These are phyloP conservation scores for Rosalia funebris DNA, from an alignment of 2,888 invertebrate species.

Conservation along the genomic window DNA sequence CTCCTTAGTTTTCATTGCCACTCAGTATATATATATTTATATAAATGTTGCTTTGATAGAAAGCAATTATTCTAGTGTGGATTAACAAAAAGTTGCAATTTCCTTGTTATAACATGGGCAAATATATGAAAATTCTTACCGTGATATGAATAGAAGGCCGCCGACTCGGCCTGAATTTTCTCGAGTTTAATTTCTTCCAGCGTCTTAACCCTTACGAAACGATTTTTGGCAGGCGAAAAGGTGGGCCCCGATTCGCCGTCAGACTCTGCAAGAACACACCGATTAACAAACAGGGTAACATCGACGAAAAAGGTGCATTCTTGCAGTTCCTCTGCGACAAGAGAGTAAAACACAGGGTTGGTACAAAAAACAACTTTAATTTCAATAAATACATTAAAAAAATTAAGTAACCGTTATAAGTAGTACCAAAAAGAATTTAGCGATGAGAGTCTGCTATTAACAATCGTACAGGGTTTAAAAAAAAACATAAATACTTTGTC, in stretches of 20 bases:
- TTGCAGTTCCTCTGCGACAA: slow-evolving; percentile 37
- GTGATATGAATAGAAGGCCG: slow-evolving; percentile 77
- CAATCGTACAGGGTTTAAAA: slow-evolving; percentile 35
- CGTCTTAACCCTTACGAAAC: slow-evolving; percentile 68
- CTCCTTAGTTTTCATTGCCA: too few species aligned
- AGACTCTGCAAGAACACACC: slow-evolving; percentile 81
- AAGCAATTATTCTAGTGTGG: too few species aligned
- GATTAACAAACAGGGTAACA: slow-evolving; percentile 43
- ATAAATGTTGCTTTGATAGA: too few species aligned
- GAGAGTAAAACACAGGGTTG: slow-evolving; percentile 38
- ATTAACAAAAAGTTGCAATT: too few species aligned
- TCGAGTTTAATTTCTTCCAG: slow-evolving; percentile 76
- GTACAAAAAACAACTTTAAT: slow-evolving; percentile 48
- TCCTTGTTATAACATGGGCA: too few species aligned
- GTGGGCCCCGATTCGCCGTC: slow-evolving; percentile 79
- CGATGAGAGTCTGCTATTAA: slow-evolving; percentile 25
- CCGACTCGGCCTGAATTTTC: slow-evolving; percentile 76
- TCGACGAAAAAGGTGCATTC: slow-evolving; percentile 42
- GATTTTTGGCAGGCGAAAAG: slow-evolving; percentile 69
- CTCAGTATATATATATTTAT: too few species aligned
- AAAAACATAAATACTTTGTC: slow-evolving; percentile 41
- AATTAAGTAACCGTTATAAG: slow-evolving; percentile 36
- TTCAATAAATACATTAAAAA: slow-evolving; percentile 38
- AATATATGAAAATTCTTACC: slow-evolving; percentile 56
- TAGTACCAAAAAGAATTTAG: slow-evolving; percentile 39